These are phyloP conservation scores for Strigamia transsilvanica DNA, from an alignment of 2,888 invertebrate genomes.

Conservation along the genomic window DNA sequence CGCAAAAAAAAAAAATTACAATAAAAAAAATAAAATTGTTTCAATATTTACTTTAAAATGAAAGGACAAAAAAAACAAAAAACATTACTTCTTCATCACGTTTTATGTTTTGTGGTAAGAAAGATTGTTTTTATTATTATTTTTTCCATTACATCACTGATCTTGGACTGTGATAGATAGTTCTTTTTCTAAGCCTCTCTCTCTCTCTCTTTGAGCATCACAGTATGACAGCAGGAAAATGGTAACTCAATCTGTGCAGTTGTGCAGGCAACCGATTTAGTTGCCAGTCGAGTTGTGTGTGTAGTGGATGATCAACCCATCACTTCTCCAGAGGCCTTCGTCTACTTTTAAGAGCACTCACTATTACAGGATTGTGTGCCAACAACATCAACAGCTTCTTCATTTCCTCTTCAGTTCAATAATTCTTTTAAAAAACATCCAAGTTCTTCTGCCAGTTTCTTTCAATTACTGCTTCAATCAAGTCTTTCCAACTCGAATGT, in stretches of 20 bases:
- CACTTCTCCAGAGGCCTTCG: slow-evolving; percentile 9
- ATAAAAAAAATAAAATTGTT: background rate
- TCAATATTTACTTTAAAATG: background rate
- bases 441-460: too few relatives aligned
- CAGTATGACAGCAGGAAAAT: slow-evolving; percentile 32
- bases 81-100: too few relatives aligned
- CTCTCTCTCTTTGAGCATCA: background rate
- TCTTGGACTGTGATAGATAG: background rate
- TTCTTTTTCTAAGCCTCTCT: background rate
- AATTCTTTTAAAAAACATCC: too few relatives aligned
- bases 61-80: background rate
- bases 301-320: slow-evolving; percentile 37
- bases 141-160: background rate
- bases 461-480: too few relatives aligned
- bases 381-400: slow-evolving; percentile 17
- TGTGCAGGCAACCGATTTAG: slow-evolving; percentile 37
- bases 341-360: slow-evolving; percentile 36
- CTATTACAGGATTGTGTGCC: slow-evolving; percentile 36
- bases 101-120: background rate
- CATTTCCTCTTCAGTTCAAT: slow-evolving; percentile 13
- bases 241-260: slow-evolving; percentile 27
- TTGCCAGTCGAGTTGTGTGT: slow-evolving; percentile 35
- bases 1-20: background rate
- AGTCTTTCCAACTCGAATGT: too few relatives aligned
- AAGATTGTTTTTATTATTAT: background rate